Evolutionary conservation across 2,888 invertebrate species (phyloP).

Genomic region (Rhingia campestris): DNA sequence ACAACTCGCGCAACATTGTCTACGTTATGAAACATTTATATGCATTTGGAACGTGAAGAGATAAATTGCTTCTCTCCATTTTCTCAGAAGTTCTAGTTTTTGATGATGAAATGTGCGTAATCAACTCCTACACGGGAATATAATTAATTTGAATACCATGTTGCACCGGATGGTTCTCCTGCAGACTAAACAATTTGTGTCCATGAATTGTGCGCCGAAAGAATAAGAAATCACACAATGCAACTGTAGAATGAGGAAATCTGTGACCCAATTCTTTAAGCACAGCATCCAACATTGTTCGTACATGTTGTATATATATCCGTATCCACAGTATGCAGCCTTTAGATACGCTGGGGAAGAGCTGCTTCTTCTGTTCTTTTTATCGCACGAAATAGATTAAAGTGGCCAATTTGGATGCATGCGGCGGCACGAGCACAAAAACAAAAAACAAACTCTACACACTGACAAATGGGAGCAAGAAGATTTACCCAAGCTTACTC

Average conservation of each 20-base stretch:
- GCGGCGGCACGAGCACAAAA: constrained; percentile 19
- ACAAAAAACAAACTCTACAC: neutral
- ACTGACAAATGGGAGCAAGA: constrained; percentile 25
- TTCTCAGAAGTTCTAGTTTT: neutral
- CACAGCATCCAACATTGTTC: constrained; percentile 27
- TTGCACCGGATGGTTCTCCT: constrained; percentile 42
- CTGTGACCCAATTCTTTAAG: constrained; percentile 43
- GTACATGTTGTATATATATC: constrained; percentile 2
- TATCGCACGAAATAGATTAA: constrained; percentile 47
- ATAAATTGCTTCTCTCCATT: neutral
- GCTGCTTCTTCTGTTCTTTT: constrained; percentile 25
- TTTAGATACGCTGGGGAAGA: constrained; percentile 30
- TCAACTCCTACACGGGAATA: constrained; percentile 23
- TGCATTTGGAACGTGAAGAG: too few relatives aligned
- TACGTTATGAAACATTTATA: too few relatives aligned
- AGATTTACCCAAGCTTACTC: constrained; percentile 26
- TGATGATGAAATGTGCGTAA: constrained; percentile 14
- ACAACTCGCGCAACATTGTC: too few relatives aligned
- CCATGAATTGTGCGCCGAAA: constrained; percentile 27
- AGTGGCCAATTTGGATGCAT: constrained; percentile 57
- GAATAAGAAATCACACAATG: constrained; percentile 41
- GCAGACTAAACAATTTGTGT: constrained; percentile 47
- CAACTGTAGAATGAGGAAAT: constrained; percentile 28
- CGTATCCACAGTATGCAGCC: constrained; percentile 37
- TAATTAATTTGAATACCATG: constrained; percentile 48